A percentile compares a stretch with the other conserved stretches of the same genome.
These are phyloP conservation scores for Andrena fulva DNA, from an alignment of 2,888 invertebrate genomes.

Conservation along the genomic window DNA sequence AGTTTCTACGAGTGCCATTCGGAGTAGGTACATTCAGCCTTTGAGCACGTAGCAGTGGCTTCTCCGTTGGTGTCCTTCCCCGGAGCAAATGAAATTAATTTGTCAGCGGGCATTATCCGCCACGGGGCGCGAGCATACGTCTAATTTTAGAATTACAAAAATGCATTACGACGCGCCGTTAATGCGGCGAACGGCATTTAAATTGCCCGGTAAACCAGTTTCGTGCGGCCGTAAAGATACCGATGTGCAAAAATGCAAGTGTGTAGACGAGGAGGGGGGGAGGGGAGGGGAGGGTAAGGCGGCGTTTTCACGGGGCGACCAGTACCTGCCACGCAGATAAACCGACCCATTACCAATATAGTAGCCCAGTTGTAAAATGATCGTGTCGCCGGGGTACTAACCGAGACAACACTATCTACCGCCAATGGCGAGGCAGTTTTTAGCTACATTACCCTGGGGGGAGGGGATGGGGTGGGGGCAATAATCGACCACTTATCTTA, in stretches of 20 bases:
- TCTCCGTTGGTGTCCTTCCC: neutral
- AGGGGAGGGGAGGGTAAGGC: constrained; percentile 13
- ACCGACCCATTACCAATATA: constrained; percentile 63
- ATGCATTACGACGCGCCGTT: constrained; percentile 45
- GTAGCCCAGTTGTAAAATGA: constrained; percentile 68
- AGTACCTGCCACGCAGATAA: constrained; percentile 57
- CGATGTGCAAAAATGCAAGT: constrained; percentile 65
- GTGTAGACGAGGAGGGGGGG: constrained; percentile 12
- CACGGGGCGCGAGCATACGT: constrained; percentile 20
- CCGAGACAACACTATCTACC: constrained; percentile 65
- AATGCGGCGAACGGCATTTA: constrained; percentile 56
- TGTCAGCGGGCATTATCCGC: constrained; percentile 23
- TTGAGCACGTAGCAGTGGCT: neutral
- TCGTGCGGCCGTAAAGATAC: constrained; percentile 69
- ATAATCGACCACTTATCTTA: constrained; percentile 66
- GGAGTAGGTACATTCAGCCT: neutral
- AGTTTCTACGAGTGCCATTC: neutral
- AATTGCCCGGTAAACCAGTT: constrained; percentile 67
- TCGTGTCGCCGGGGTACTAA: constrained; percentile 62
- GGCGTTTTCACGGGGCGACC: constrained; percentile 46
- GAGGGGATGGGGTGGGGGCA: constrained; percentile 21
- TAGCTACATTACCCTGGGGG: constrained; percentile 44
- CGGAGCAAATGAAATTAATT: constrained; percentile 37
- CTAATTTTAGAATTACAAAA: constrained; percentile 61
- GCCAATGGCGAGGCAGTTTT: constrained; percentile 57